phyloP scores from a whole-genome alignment of 2,113 vertebrate genomes.

The Brachyhypopomus gauderio region DNA sequence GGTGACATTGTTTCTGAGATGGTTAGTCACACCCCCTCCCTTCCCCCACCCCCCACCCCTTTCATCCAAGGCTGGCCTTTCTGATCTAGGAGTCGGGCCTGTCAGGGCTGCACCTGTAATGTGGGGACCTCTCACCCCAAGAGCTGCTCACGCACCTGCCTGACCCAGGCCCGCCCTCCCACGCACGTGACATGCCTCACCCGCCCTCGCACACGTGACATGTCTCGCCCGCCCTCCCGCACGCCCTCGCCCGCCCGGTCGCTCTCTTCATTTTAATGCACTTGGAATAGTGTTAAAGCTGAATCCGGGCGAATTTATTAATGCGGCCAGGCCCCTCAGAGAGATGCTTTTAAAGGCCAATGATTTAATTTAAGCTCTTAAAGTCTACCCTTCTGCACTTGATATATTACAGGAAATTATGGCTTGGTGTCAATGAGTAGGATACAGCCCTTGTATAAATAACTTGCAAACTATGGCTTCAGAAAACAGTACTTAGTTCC shows the following conservation, averaged over 20 bases:
- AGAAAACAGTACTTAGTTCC: conserved; percentile 57
- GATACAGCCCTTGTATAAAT: conserved; percentile 63
- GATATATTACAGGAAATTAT: conserved; percentile 71
- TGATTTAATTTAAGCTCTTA: conserved; percentile 78
- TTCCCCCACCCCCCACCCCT: conserved; percentile 55
- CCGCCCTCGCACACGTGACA: background rate
- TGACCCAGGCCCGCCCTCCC: conserved; percentile 1
- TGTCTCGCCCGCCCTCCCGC: background rate
- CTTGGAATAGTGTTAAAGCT: conserved; percentile 77
- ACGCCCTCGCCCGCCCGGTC: conserved; percentile 71
- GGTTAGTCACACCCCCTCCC: conserved; percentile 61
- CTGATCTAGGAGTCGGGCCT: conserved; percentile 70
- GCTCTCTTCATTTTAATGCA: conserved; percentile 78
- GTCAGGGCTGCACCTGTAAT: conserved; percentile 77
- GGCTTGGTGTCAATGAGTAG: conserved; percentile 64
- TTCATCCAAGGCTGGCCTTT: conserved; percentile 68
- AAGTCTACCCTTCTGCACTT: conserved; percentile 69
- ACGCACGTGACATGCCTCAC: conserved; percentile 36
- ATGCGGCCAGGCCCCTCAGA: conserved; percentile 69
- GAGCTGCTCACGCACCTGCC: conserved; percentile 13
- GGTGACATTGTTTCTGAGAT: conserved; percentile 66
- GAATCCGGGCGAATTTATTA: conserved; percentile 77
- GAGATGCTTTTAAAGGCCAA: conserved; percentile 80
- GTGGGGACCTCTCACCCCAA: conserved; percentile 60
- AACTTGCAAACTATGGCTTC: conserved; percentile 63